Conservation (phyloP, 2,888 invertebrate species). For the Drosophila heteroneura region DNA sequence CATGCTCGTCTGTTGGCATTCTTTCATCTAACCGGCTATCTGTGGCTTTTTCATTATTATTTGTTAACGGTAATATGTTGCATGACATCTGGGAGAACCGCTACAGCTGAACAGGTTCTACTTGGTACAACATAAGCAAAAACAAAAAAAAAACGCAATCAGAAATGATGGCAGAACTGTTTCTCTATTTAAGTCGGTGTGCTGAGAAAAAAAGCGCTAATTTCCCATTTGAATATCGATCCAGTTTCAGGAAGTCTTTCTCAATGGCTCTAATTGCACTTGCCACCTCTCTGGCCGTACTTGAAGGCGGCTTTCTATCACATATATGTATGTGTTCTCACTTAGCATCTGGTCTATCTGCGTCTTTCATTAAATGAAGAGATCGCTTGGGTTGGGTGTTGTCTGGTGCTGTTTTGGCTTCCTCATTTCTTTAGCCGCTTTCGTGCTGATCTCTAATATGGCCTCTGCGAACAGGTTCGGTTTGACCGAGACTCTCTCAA, state of each 20-base stretch:
- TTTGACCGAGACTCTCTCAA: slow-evolving; percentile 59
- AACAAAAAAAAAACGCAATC: background rate
- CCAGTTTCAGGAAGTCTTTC: slow-evolving; percentile 47
- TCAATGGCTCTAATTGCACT: slow-evolving; percentile 39
- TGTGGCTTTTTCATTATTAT: slow-evolving; percentile 63
- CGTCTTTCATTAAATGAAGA: slow-evolving; percentile 32
- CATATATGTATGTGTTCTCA: background rate
- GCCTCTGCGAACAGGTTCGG: slow-evolving; percentile 62
- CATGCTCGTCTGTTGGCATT: slow-evolving; percentile 55
- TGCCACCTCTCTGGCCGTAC: slow-evolving; percentile 34
- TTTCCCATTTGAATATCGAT: slow-evolving; percentile 56
- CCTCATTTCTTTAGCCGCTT: slow-evolving; percentile 38
- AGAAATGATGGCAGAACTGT: slow-evolving; percentile 33
- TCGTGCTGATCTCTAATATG: slow-evolving; percentile 46
- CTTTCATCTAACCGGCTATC: slow-evolving; percentile 20
- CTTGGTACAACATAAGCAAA: background rate
- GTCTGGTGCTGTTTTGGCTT: slow-evolving; percentile 6
- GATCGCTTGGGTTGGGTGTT: slow-evolving; percentile 29
- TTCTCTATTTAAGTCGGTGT: background rate
- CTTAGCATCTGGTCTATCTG: slow-evolving; percentile 8
- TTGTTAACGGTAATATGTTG: slow-evolving; percentile 78
- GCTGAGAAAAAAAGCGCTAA: slow-evolving; percentile 32
- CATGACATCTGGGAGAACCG: slow-evolving; percentile 65
- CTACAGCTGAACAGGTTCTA: slow-evolving; percentile 67
- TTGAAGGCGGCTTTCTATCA: slow-evolving; percentile 54